Evolutionary conservation across 2,888 invertebrate species (phyloP), one percentile per base, ranked within the genome.

Genomic region (Serripes groenlandicus): DNA sequence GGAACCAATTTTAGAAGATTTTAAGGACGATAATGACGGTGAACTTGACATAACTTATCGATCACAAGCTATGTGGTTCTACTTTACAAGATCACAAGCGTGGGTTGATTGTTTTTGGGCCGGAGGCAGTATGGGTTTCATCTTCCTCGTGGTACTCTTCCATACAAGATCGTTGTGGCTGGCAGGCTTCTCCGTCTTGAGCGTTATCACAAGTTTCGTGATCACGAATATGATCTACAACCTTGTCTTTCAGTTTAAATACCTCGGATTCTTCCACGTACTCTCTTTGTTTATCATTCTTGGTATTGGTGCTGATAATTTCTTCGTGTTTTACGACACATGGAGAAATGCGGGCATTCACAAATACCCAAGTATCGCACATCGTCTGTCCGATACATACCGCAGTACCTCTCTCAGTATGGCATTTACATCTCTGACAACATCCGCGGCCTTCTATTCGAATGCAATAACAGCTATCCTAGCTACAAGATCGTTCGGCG

Each of bases 401-500:
- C 68, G 78, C 15, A 90, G 88, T 49, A 86, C 89, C 2, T 87
- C 80, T 4, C 58, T 82, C 5, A 87, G 88, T 64, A 91, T 91
- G 89, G 64, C 90, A 9, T 85, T 90, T 42, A 91, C 91, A n/a
- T 91, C 91, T 9, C 52, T 90, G 11, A 90, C 91, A 1, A 91
- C 91, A 1, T 83, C 87, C 34, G 81, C 83, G 0, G 91, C 91
- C 7, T 91, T 92, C 75, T 75, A 90, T 26, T 82, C 85, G 1
- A 92, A 85, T 71, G 86, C 90, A 1, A 78, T 89, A 37, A 89
- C 90, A 0, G 90, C 91, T 0, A 74, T 92, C 9, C 78, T 92
- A n/a, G 88, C 89, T 26, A 89, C 91, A 7, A 78, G 85, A 18
- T 90, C 91, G 1, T 92, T 92, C 79, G 92, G 92, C 0, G 62